A percentile compares a stretch with the other conserved stretches of the same genome.
Evolutionary conservation across 2,113 vertebrate species (phyloP).

Genomic region (Aspiorhynchus laticeps): DNA sequence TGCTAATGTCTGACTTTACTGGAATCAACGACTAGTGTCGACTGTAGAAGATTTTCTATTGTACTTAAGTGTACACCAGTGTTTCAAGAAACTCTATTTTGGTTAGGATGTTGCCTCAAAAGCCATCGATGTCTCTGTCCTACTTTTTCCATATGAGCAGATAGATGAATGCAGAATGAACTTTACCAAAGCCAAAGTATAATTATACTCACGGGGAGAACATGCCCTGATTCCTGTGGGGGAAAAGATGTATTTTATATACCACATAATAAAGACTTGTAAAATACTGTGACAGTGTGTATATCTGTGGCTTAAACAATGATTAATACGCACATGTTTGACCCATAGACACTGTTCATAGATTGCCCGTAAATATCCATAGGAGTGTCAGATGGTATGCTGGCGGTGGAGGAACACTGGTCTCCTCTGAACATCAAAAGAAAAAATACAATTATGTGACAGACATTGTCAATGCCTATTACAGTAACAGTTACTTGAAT

Average conservation of each 20-base stretch:
- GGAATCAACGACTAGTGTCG: not conserved
- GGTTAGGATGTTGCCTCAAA: not conserved
- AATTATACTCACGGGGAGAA: constrained; percentile 7
- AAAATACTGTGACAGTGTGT: not conserved
- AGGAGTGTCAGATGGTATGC: constrained; percentile 31
- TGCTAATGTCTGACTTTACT: not conserved
- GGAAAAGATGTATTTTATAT: not conserved
- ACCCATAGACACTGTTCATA: not conserved
- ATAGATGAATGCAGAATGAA: not conserved
- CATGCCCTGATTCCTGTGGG: not conserved
- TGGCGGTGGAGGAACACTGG: not conserved
- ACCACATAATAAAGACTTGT: not conserved
- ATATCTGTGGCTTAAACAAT: not conserved
- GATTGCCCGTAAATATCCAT: constrained; percentile 2
- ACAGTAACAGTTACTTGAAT: not conserved
- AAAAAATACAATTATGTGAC: constrained; percentile 45
- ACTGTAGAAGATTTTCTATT: not conserved
- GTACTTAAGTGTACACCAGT: not conserved
- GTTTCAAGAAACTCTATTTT: not conserved
- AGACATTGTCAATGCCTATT: not conserved
- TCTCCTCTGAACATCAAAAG: constrained; percentile 53
- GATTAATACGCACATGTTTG: not conserved
- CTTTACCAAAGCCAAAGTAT: not conserved
- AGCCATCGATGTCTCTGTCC: not conserved
- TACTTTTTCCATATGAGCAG: not conserved